Conservation (phyloP, 1,140 invertebrate species). For the Berghia stephanieae region DNA sequence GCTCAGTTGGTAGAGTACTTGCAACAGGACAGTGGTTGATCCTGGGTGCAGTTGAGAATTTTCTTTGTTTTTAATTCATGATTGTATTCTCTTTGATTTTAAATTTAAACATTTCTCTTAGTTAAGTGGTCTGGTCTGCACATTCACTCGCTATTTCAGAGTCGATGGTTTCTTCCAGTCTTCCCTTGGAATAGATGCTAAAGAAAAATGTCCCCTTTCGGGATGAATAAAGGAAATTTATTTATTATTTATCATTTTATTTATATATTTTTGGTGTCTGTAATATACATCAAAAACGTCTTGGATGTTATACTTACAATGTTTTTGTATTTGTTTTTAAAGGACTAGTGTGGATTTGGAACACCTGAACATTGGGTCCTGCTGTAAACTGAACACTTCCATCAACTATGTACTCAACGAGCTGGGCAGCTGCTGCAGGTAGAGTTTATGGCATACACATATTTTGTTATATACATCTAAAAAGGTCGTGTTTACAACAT, state of each 20-base stretch:
- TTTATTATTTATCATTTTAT: background rate
- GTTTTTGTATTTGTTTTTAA: constrained; percentile 33
- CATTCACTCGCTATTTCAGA: background rate
- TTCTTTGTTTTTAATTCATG: too few relatives aligned
- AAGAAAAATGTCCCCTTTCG: too few relatives aligned
- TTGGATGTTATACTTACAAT: background rate
- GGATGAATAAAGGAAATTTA: too few relatives aligned
- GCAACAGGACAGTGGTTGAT: too few relatives aligned
- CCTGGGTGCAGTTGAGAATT: too few relatives aligned
- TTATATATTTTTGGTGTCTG: background rate
- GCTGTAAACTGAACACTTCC: constrained; percentile 47
- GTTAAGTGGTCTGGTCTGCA: background rate
- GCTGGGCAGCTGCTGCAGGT: constrained; percentile 57
- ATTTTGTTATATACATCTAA: too few relatives aligned
- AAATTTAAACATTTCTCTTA: too few relatives aligned
- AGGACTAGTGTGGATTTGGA: constrained; percentile 58
- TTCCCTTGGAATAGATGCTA: too few relatives aligned
- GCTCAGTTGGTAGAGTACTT: too few relatives aligned
- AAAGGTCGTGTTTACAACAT: too few relatives aligned
- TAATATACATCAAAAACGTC: background rate
- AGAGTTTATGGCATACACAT: constrained; percentile 8
- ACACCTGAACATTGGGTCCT: constrained; percentile 63
- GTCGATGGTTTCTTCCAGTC: background rate
- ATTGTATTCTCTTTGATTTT: too few relatives aligned
- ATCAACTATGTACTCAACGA: constrained; percentile 54